These are phyloP conservation scores for Andricus grossulariae DNA, from an alignment of 1,140 invertebrate species.

Conservation along the genomic window DNA sequence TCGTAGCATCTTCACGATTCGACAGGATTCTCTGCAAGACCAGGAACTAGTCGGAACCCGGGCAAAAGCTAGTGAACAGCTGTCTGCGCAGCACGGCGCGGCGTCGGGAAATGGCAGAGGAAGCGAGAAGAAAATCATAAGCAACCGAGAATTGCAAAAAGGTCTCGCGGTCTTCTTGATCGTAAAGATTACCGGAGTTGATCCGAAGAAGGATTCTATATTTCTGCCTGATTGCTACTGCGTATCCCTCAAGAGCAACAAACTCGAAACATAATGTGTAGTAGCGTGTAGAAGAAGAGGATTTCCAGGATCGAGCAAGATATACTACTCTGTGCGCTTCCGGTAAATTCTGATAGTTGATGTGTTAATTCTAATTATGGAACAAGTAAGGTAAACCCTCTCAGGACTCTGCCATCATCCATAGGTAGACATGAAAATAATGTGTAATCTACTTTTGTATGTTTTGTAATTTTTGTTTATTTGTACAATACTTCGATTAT, in stretches of 20 bases:
- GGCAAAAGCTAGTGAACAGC: not conserved
- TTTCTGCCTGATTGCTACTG: constrained; percentile 19
- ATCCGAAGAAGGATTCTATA: not conserved
- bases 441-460: too few relatives aligned
- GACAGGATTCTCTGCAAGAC: constrained; percentile 6
- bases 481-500: too few relatives aligned
- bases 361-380: not conserved
- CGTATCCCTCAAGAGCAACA: constrained; percentile 3
- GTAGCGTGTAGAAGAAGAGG: not conserved
- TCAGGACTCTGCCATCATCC: too few relatives aligned
- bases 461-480: too few relatives aligned
- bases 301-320: not conserved
- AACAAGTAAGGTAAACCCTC: not conserved
- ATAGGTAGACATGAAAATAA: not conserved
- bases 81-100: not conserved
- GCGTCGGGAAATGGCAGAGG: not conserved
- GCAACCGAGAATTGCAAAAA: constrained; percentile 25
- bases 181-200: not conserved
- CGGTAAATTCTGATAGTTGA: not conserved
- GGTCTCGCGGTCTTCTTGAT: constrained; percentile 9
- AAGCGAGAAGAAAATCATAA: constrained; percentile 10
- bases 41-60: not conserved
- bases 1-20: constrained; percentile 12
- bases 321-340: not conserved
- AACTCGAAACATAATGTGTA: not conserved